phyloP scores from a whole-genome alignment of 2,797 vertebrate genomes.

The Chaetodon trifasciatus region DNA sequence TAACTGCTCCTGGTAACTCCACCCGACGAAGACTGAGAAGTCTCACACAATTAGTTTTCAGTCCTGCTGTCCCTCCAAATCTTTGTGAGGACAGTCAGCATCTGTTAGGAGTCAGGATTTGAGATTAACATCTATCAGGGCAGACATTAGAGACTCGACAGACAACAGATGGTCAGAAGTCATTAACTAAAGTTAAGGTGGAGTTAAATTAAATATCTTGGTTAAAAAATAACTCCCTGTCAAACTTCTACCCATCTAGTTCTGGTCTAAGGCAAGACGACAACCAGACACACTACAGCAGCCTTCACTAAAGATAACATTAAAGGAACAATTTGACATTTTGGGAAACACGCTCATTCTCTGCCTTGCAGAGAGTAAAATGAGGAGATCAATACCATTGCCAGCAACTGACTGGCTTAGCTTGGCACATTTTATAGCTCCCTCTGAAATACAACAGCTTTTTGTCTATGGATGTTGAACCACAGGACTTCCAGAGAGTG shows the following conservation, averaged over 20 bases:
- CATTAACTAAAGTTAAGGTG: slow-evolving; percentile 2
- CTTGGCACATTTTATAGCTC: not conserved
- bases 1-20: not conserved
- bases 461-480: not conserved
- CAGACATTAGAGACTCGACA: slow-evolving; percentile 35
- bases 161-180: slow-evolving; percentile 51
- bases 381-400: not conserved
- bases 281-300: not conserved
- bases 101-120: slow-evolving; percentile 54
- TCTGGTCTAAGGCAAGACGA: not conserved
- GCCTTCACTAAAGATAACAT: not conserved
- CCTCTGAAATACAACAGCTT: not conserved
- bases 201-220: no score
- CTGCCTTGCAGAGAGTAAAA: not conserved
- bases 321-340: not conserved
- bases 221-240: not conserved
- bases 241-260: not conserved
- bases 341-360: not conserved
- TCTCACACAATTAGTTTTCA: not conserved
- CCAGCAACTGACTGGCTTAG: not conserved
- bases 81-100: slow-evolving; percentile 8
- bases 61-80: not conserved
- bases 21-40: not conserved
- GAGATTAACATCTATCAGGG: slow-evolving; percentile 51
- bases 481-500: slow-evolving; percentile 1